Evolutionary conservation across 2,113 vertebrate species (phyloP), one percentile per base, ranked within the genome.

Genomic region (Saimiri boliviensis): DNA sequence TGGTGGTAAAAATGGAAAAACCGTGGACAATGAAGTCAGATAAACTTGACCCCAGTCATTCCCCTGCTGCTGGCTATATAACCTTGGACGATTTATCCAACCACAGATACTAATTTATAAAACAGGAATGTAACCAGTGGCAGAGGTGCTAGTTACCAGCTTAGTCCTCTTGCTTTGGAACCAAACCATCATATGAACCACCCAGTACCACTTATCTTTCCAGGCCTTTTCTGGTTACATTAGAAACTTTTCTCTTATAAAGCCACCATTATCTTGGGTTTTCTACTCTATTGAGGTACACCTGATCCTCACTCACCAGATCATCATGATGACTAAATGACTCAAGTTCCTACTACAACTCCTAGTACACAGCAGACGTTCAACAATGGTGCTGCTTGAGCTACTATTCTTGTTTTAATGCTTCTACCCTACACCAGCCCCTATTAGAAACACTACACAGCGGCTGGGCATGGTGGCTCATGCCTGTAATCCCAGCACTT

Each of bases 181-280:
- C 0, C 13, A 87, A 83, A 58, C 0, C 6, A 74, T 49, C 20
- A 3, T 6, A 77, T 0, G 0, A 70, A 56, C 32, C 49, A 56
- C 32, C 56, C 7, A 63, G 27, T 40, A 45, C 6, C 37, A 25
- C 7, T 13, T 79, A n/a, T 23, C 42, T 79, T 52, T 80, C 47
- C 2, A 79, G 40, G 16, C 5, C 74, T 73, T 74, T 71, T 86
- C 79, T 23, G 82, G 30, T 94, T 35, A 16, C 1, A 1, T 8
- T 54, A 11, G 1, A 68, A 74, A 82, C 8, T 35, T 71, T 66
- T 49, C 70, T 5, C 5, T 94, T 86, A 92, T 9, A 30, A 93
- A 93, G 11, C 27, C 49, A 54, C 35, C 45, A 54, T 71, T 37
- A 84, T 6, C n/a, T 91, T 76, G 20, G 30, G 35, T 84, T 95